Evolutionary conservation across 2,797 vertebrate species (phyloP), one percentile per base, ranked within the genome.

Genomic region (Ataeniobius toweri): DNA sequence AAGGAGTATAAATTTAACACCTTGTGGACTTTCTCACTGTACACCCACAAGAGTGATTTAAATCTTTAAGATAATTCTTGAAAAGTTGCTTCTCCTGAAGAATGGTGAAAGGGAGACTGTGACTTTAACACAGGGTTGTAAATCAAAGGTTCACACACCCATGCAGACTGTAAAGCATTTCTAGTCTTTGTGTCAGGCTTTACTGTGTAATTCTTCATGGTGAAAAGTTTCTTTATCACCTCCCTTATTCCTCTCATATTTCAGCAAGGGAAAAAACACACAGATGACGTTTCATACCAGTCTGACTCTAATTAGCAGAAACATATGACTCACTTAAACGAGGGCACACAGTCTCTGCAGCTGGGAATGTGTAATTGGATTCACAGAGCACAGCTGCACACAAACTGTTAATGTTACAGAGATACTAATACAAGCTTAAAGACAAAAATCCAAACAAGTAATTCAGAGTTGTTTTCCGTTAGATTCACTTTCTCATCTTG

Each of bases 401-500:
- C 44, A 61, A 61, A 74, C 39, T 48, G n/a, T 31, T 61, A 26
- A n/a, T 16, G 48, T 44, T 28, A 31, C 56, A 28, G 39, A 31
- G 9, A 74, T 26, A 48, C 41, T 6, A 26, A 28, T 0, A 48
- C 14, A 31, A 46, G n/a, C n/a, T 1, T 24, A 69, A 26, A 18
- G 26, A 56, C 5, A 41, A 28, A 31, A 61, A 61, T 28, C 39
- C 6, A 46, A 18, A 61, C 36, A 41, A 13, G 73, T 61, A 59
- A 59, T 59, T 74, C 24, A 28, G n/a, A 4, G 58, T 39, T 18
- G 61, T 28, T 6, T 73, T 53, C 61, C 13, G 16, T 39, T 53
- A n/a, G 18, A 81, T 79, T 89, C 61, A 68, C 80, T 89, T 82
- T 84, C 77, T 70, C 53, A 44, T 31, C n/a, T 50, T 48, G 67